Base-by-base conservation (phyloP, 2,888 invertebrate species). In the Standfussiana lucernea region DNA sequence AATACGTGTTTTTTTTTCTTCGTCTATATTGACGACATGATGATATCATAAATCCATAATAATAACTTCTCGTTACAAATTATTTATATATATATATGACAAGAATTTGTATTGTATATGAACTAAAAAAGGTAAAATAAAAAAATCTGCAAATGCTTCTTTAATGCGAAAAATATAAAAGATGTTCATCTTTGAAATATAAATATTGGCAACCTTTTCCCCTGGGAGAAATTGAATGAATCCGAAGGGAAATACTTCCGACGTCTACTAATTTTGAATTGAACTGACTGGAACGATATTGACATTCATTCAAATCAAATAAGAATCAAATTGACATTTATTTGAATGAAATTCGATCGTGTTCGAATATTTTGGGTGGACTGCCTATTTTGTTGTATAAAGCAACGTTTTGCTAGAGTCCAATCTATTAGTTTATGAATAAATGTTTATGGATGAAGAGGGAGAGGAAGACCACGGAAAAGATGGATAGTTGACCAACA, bases 261-360 rank as follows among this genome's bases (percentile, higher is more conserved):
- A n/a, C 53, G 40, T 56, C 53, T 61, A 47, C 83, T 47, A 77
- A 83, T 79, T 83, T 35, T 8, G 47, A 75, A 65, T 47, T 40
- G 53, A 75, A 56, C 35, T 40, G 53, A 82, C 82, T n/a, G 40
- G 53, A 65, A 56, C n/a, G 61, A 8, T 82, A 79, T 64, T 79
- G 79, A 56, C 77, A 64, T 67, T 67, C 37, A 62, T 47, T 83
- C 32, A 18, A 53, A 67, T 37, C 53, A 37, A 75, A 66, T 66
- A 66, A 21, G 4, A 37, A 35, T 32, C 40, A 42, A 82, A 76
- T 67, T 53, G 66, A 77, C 77, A 35, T 32, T 77, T 53, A 79
- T 62, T 79, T 21, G 67, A 47, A 62, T 40, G 59, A 53, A 35
- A 75, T 28, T 62, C 45, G n/a, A 47, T 53, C 24, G 24, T 10